Evolutionary conservation across 2,888 invertebrate species (phyloP), one percentile per base, ranked within the genome.

Genomic region (Stenichneumon culpator): DNA sequence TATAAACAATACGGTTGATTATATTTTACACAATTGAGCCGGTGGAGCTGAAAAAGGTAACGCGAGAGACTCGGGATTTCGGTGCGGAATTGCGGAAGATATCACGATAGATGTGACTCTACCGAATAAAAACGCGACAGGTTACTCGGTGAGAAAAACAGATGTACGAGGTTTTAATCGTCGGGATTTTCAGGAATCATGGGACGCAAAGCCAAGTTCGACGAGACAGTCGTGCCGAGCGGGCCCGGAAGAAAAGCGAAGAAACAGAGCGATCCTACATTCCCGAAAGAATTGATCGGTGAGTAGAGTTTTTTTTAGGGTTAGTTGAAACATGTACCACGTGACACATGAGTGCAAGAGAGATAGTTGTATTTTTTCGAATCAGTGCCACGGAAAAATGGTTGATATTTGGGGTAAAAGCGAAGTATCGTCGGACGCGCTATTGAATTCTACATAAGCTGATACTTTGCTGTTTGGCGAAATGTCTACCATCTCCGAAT

Each of bases 161-260:
- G 28, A 60, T 60, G 60, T 28, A 28, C 5, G 28, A 11, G 57
- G 3, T 11, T 16, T 28, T 63, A 65, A 19, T 39, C 69, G 14
- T n/a, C 25, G 32, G n/a, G 36, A n/a, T 36, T 74, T 74, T n/a
- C 65, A 79, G 52, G 25, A 79, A 82, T 60, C 67, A 98, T 98
- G 98, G 98, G 98, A 86, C 95, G 98, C 60, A 98, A 98, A 94
- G 98, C 97, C 4, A 97, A 97, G 91, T 98, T 96, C 93, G 95
- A 95, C 88, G 97, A 97, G 90, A 95, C 95, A 79, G 95, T 96
- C 88, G 95, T 95, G 1, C 97, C 97, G 92, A 97, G 96, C 90
- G 98, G 98, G 0, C 98, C 97, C 9, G 98, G 98, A 0, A 96
- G 96, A 87, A 99, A 98, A 94, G 95, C 98, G 0, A 97, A 96